phyloP scores from a whole-genome alignment of 2,113 vertebrate genomes.

The Seriola dumerili region DNA sequence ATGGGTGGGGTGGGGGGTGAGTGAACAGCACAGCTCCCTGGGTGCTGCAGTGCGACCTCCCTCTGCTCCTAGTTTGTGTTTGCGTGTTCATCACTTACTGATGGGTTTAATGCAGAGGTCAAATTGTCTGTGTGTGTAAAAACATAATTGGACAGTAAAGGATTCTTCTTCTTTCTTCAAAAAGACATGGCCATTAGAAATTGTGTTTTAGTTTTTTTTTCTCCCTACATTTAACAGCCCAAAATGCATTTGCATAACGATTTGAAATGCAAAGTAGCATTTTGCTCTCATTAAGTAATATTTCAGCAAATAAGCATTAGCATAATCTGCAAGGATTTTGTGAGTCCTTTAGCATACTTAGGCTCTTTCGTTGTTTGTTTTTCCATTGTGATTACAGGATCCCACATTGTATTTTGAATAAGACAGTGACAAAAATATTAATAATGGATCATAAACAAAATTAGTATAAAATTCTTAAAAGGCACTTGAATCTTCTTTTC shows the following conservation, averaged over 20 bases:
- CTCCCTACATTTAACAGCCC: background rate
- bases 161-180: background rate
- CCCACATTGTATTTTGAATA: background rate
- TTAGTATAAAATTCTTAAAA: background rate
- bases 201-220: background rate
- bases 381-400: background rate
- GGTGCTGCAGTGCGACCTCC: too few relatives aligned
- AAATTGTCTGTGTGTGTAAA: too few relatives aligned
- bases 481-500: background rate
- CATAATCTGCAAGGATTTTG: background rate
- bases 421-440: background rate
- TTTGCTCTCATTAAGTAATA: background rate
- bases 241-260: background rate
- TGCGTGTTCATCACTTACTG: too few relatives aligned
- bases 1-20: too few relatives aligned
- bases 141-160: too few relatives aligned
- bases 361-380: background rate
- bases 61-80: too few relatives aligned
- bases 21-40: too few relatives aligned
- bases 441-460: background rate
- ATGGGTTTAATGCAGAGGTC: too few relatives aligned
- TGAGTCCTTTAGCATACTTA: too few relatives aligned
- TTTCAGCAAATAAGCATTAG: background rate
- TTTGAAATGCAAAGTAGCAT: background rate
- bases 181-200: background rate